These are phyloP conservation scores for Hedychridium roseum DNA, from an alignment of 2,888 invertebrate species.

Conservation along the genomic window DNA sequence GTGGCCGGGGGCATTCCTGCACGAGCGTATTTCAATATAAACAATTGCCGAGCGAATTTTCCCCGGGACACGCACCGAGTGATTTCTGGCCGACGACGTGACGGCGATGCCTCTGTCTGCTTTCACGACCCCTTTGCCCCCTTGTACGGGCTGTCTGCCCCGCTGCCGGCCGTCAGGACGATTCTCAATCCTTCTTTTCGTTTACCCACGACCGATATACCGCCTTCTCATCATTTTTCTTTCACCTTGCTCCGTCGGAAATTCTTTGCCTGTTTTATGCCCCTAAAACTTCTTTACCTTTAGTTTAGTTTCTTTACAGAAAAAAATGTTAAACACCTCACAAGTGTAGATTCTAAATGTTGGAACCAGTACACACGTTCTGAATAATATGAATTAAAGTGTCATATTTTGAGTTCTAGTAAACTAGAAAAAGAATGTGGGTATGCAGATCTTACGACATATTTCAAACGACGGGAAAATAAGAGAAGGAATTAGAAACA, in stretches of 20 bases:
- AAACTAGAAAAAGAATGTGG: too few species aligned
- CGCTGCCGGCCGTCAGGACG: too few species aligned
- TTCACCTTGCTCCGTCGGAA: neutral
- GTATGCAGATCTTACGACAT: too few species aligned
- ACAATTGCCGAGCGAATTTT: conserved; percentile 52
- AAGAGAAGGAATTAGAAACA: neutral
- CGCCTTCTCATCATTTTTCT: neutral
- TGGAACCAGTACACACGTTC: too few species aligned
- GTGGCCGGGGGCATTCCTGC: conserved; percentile 41
- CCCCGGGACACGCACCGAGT: conserved; percentile 42
- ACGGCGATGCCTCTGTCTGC: conserved; percentile 50
- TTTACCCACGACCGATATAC: too few species aligned
- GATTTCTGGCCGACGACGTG: conserved; percentile 55
- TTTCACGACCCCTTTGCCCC: conserved; percentile 45
- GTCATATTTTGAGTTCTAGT: too few species aligned
- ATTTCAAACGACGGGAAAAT: neutral
- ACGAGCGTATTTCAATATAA: conserved; percentile 54
- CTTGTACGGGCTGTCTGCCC: too few species aligned
- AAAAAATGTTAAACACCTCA: too few species aligned
- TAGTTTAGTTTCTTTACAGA: too few species aligned
- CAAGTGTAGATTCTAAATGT: too few species aligned
- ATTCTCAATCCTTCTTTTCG: neutral
- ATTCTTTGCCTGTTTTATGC: too few species aligned
- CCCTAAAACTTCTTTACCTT: neutral
- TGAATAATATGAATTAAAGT: too few species aligned